These are phyloP conservation scores for Acrocephalus kingi DNA, from an alignment of 2,113 vertebrate genomes.

Conservation along the genomic window DNA sequence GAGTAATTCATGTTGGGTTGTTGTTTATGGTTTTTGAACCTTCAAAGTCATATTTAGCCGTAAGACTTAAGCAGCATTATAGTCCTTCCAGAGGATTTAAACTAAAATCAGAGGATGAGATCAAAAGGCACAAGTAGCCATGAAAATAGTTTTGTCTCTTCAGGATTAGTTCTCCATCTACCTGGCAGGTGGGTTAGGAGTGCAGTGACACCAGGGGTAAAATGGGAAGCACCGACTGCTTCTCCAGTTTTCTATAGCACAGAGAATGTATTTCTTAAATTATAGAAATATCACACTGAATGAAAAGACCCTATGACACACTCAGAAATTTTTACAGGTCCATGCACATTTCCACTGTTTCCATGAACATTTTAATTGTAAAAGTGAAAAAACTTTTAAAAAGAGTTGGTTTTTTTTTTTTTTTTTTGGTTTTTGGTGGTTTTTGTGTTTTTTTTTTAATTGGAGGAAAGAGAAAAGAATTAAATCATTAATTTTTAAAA, in stretches of 20 bases:
- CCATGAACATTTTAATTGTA: not conserved
- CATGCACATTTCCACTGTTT: not conserved
- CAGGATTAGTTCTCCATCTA: not conserved
- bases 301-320: accelerated
- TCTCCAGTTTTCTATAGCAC: not conserved
- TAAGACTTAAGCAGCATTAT: not conserved
- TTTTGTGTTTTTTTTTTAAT: not conserved
- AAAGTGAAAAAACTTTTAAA: not conserved
- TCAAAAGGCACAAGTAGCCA: not conserved
- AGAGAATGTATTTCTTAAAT: not conserved
- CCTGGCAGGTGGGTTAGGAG: not conserved
- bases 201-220: not conserved
- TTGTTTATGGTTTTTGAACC: not conserved
- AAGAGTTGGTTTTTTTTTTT: not conserved
- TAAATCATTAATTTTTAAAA: not conserved
- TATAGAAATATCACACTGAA: not conserved
- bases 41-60: not conserved
- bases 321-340: not conserved
- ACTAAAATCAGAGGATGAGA: not conserved
- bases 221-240: not conserved
- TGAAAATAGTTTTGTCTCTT: not conserved
- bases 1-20: not conserved
- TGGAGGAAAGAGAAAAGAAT: not conserved
- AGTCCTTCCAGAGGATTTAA: not conserved
- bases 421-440: not conserved